Conservation (phyloP, 2,888 invertebrate genomes). For the Rotaria macrura region DNA sequence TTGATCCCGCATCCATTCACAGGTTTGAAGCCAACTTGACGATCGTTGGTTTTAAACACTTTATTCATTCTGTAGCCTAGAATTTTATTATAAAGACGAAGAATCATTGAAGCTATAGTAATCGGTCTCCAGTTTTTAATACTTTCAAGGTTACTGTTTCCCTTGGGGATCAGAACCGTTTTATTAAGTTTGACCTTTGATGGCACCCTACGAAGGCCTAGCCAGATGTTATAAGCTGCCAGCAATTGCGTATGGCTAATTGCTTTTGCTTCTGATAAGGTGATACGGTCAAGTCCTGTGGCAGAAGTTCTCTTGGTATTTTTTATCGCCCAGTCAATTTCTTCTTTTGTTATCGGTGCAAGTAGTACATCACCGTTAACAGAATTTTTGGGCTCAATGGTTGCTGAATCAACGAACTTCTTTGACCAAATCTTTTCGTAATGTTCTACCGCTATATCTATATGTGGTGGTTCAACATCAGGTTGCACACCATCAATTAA, state of each 20-base stretch:
- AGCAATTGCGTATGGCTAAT: neutral
- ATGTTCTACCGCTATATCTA: neutral
- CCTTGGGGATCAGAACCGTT: neutral
- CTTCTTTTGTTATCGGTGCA: neutral
- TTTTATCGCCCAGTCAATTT: neutral
- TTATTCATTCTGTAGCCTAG: too few relatives aligned
- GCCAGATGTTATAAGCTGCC: neutral
- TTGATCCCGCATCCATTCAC: too few relatives aligned
- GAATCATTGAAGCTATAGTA: neutral
- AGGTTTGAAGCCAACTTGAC: too few relatives aligned
- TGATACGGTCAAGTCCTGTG: neutral
- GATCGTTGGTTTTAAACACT: too few relatives aligned
- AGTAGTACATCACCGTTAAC: neutral
- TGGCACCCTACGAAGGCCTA: neutral
- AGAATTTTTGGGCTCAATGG: accelerated
- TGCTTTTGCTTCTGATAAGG: neutral
- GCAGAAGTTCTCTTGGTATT: too few relatives aligned
- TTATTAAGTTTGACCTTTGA: neutral
- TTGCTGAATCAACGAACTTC: neutral
- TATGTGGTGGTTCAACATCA: neutral
- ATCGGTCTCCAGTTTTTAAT: neutral
- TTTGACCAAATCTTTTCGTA: neutral
- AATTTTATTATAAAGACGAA: neutral
- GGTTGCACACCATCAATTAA: neutral
- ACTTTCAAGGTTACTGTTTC: neutral